Percentiles rank a stretch among this genome's conserved stretches.
These are phyloP conservation scores for Anoplopoma fimbria DNA, from an alignment of 2,113 vertebrate species.

Conservation along the genomic window DNA sequence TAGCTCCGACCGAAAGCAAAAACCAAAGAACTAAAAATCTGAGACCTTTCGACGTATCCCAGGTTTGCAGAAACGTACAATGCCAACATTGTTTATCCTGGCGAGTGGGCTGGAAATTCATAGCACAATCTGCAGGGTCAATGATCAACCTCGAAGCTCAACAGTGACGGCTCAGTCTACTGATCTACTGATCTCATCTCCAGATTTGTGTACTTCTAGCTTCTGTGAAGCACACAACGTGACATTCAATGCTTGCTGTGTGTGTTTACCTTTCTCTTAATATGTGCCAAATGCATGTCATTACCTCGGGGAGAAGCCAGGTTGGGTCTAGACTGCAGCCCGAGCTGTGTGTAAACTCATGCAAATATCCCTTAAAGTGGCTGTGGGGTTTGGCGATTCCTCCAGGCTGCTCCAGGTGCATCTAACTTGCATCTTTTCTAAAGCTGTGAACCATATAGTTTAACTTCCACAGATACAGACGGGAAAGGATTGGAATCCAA, in stretches of 20 bases:
- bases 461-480: constrained; percentile 36
- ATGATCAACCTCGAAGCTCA: background rate
- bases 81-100: background rate
- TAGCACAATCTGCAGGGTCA: background rate
- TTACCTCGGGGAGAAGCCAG: background rate
- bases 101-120: too few relatives aligned
- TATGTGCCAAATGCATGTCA: background rate
- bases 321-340: background rate
- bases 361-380: constrained; percentile 1
- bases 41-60: too few relatives aligned
- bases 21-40: too few relatives aligned
- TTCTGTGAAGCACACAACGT: too few relatives aligned
- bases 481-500: constrained; percentile 68
- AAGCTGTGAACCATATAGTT: constrained; percentile 45
- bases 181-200: background rate
- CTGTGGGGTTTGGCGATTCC: background rate
- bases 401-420: constrained; percentile 16
- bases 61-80: too few relatives aligned
- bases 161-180: background rate
- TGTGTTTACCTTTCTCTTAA: background rate
- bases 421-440: constrained; percentile 7
- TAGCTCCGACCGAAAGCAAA: background rate
- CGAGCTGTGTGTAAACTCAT: background rate
- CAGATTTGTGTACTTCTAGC: background rate
- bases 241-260: background rate